These are phyloP conservation scores for Lota lota DNA, from an alignment of 2,113 vertebrate species.

Conservation along the genomic window DNA sequence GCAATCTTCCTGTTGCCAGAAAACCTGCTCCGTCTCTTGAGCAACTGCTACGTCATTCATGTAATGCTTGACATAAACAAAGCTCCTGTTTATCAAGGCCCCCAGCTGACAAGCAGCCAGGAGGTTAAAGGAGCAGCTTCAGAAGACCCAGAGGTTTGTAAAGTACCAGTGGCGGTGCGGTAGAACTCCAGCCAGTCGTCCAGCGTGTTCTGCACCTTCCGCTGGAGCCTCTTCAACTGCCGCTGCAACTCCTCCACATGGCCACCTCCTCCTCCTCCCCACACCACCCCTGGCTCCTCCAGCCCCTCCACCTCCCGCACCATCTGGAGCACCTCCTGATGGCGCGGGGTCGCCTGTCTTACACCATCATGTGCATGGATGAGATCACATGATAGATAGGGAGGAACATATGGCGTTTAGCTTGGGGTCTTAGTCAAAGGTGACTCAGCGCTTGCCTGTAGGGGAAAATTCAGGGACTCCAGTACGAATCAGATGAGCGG, in stretches of 20 bases:
- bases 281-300: constrained; percentile 31
- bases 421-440: constrained; percentile 14
- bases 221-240: constrained; percentile 63
- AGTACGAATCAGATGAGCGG: neutral
- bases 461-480: neutral
- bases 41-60: no score
- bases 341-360: constrained; percentile 26
- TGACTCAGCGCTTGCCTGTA: constrained; percentile 4
- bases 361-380: constrained; percentile 12
- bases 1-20: no score
- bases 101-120: no score
- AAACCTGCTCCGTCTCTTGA: no score
- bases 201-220: constrained; percentile 57
- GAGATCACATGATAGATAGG: constrained; percentile 16
- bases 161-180: constrained; percentile 30
- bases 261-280: constrained; percentile 48
- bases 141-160: no score
- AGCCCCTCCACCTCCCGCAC: constrained; percentile 37
- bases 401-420: constrained; percentile 12
- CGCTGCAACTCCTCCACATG: constrained; percentile 33
- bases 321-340: constrained; percentile 35
- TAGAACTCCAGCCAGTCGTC: constrained; percentile 73
- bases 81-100: no score
- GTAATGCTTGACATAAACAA: no score
- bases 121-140: no score